Conservation (phyloP, 2,113 vertebrate genomes). For the Lophotis ruficrista region DNA sequence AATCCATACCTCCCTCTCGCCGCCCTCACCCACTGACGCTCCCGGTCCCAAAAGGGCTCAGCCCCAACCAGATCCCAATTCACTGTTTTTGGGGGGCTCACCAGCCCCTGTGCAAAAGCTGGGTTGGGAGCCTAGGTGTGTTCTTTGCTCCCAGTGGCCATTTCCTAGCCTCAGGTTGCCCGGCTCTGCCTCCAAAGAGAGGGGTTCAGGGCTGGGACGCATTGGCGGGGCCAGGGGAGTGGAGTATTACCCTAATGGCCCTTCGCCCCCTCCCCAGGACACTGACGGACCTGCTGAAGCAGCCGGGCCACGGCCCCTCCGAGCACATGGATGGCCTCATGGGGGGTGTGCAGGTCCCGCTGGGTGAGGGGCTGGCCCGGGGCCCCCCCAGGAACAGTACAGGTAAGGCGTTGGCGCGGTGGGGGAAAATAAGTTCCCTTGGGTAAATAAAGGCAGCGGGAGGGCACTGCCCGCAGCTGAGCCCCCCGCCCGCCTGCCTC, state of each 20-base stretch:
- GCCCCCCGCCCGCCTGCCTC: not conserved
- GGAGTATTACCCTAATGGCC: not conserved
- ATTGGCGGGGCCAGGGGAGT: not conserved
- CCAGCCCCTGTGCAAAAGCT: not conserved
- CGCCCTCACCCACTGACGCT: accelerated
- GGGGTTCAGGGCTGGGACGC: not conserved
- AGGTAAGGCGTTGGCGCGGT: conserved; percentile 31
- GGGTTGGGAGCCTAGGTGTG: not conserved
- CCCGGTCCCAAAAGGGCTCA: not conserved
- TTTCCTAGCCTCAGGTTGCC: not conserved
- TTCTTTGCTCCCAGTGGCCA: not conserved
- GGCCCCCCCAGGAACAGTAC: conserved; percentile 56
- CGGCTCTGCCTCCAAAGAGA: not conserved
- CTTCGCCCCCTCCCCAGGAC: conserved; percentile 59
- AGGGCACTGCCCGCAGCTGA: not conserved
- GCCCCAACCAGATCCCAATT: not conserved
- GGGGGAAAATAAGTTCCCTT: not conserved
- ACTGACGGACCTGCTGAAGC: conserved; percentile 80
- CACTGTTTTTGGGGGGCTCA: accelerated
- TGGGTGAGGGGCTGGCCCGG: conserved; percentile 65
- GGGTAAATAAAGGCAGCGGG: not conserved
- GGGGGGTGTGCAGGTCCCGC: conserved; percentile 74
- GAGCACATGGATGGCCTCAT: conserved; percentile 70
- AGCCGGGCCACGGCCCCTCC: conserved; percentile 67
- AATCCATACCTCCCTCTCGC: not conserved